phyloP scores from a whole-genome alignment of 1,140 invertebrate genomes.

The Dreissena rostriformis region DNA sequence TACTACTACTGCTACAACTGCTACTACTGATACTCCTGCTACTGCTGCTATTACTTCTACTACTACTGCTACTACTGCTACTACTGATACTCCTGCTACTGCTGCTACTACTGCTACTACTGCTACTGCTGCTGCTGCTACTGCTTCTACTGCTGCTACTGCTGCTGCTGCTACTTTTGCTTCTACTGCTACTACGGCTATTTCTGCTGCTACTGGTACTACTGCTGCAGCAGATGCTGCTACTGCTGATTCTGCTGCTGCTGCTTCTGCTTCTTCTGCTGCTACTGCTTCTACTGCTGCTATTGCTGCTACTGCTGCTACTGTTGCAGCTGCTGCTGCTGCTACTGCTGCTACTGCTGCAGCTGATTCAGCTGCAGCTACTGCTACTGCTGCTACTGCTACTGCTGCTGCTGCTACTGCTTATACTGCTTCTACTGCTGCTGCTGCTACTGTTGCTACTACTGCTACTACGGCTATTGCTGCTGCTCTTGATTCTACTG shows the following conservation, averaged over 20 bases:
- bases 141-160: constrained; percentile 9
- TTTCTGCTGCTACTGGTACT: constrained; percentile 7
- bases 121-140: constrained; percentile 7
- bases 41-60: constrained; percentile 11
- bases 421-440: background rate
- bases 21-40: constrained; percentile 13
- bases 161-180: constrained; percentile 11
- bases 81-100: constrained; percentile 7
- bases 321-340: background rate
- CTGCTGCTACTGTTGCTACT: background rate
- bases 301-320: too few relatives aligned
- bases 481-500: too few relatives aligned
- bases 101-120: constrained; percentile 1
- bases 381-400: background rate
- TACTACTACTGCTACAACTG: constrained; percentile 5
- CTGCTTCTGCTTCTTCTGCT: background rate
- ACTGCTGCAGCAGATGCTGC: background rate
- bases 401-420: background rate
- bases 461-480: background rate
- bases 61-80: background rate
- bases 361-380: too few relatives aligned
- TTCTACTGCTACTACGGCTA: constrained; percentile 13
- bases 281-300: background rate
- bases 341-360: background rate
- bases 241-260: background rate